A percentile compares a stretch with the other conserved stretches of the same genome.
phyloP scores from a whole-genome alignment of 2,888 invertebrate species.

The Cheilosia pagana region DNA sequence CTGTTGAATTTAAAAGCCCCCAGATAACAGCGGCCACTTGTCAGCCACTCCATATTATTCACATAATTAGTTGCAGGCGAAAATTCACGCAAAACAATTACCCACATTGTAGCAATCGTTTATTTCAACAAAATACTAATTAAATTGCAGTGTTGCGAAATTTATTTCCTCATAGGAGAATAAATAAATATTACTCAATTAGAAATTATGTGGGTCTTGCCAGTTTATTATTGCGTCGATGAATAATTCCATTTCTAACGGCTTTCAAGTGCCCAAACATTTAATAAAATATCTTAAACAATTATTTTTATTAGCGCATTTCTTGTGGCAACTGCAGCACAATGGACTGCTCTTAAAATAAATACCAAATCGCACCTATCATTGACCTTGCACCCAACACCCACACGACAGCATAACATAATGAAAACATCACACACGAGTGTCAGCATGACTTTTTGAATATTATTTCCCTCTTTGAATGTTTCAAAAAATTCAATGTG shows the following conservation, averaged over 20 bases:
- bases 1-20: no score
- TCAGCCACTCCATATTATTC: no score
- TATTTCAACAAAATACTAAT: background rate
- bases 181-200: slow-evolving; percentile 33
- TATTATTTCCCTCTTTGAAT: background rate
- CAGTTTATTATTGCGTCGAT: slow-evolving; percentile 39
- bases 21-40: no score
- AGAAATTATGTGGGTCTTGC: background rate
- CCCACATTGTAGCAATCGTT: background rate
- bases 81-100: background rate
- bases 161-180: background rate
- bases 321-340: slow-evolving; percentile 15
- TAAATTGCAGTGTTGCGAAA: background rate
- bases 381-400: slow-evolving; percentile 34
- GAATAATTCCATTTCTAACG: slow-evolving; percentile 17
- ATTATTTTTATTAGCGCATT: slow-evolving; percentile 48
- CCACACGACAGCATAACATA: slow-evolving; percentile 38
- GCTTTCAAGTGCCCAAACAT: slow-evolving; percentile 7
- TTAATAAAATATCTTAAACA: slow-evolving; percentile 3
- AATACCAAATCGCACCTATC: slow-evolving; percentile 31
- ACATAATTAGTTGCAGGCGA: no score
- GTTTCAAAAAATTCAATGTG: background rate
- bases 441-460: background rate
- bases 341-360: slow-evolving; percentile 39
- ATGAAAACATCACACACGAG: slow-evolving; percentile 17